A percentile compares a stretch with the other conserved stretches of the same genome.
These are phyloP conservation scores for Myiothlypis chrysogaster DNA, from an alignment of 2,797 vertebrate genomes.

Conservation along the genomic window DNA sequence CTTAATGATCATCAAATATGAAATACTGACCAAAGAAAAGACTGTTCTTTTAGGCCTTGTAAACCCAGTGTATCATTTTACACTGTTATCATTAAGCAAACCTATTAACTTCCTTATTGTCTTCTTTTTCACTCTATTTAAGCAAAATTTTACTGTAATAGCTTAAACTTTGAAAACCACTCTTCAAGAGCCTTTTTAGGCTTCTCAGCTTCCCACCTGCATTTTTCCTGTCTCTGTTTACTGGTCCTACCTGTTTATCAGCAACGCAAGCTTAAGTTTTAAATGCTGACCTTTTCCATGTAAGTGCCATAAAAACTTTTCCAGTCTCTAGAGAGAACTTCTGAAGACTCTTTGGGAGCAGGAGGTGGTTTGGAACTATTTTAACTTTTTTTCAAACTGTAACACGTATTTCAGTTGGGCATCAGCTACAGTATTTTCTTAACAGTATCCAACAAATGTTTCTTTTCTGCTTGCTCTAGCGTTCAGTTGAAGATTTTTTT, in stretches of 20 bases:
- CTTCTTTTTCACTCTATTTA: neutral
- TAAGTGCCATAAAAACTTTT: neutral
- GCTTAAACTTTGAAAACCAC: neutral
- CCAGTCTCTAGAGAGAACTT: neutral
- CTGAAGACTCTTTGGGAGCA: neutral
- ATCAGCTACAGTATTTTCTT: neutral
- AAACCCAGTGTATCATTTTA: neutral
- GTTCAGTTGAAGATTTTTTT: neutral
- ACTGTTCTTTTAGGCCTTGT: neutral
- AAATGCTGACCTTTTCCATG: neutral
- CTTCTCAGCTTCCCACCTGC: neutral
- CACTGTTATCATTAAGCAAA: neutral
- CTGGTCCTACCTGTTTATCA: neutral
- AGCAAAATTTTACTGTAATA: neutral
- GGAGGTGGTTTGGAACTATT: accelerated
- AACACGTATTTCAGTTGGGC: neutral
- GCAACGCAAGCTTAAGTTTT: neutral
- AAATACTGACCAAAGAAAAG: neutral
- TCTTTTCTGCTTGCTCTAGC: neutral
- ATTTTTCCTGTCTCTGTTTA: neutral
- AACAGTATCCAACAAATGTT: neutral
- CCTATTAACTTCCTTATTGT: neutral
- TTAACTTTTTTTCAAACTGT: neutral
- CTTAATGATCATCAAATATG: neutral
- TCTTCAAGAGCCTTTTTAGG: neutral